Conservation (phyloP, 2,888 invertebrate genomes). For the Himalopsyche tibetana region DNA sequence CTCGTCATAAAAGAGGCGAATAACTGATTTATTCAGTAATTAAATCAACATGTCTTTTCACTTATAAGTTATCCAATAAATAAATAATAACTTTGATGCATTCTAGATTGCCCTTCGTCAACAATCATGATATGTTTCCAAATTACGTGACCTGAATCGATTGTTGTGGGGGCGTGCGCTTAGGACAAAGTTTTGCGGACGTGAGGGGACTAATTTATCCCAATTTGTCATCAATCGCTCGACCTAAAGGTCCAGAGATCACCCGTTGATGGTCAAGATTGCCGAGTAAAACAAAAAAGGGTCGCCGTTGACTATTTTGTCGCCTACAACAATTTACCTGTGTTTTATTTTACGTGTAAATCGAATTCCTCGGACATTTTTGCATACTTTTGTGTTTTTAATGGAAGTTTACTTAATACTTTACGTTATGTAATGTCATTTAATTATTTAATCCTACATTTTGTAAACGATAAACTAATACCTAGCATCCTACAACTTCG, state of each 20-base stretch:
- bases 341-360: not conserved
- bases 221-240: conserved; percentile 28
- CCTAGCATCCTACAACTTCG: too few relatives aligned
- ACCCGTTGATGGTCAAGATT: conserved; percentile 26
- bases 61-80: not conserved
- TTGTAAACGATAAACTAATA: too few relatives aligned
- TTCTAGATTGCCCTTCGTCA: conserved; percentile 16
- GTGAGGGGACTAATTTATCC: conserved; percentile 31
- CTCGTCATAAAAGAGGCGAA: too few relatives aligned
- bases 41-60: too few relatives aligned
- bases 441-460: too few relatives aligned
- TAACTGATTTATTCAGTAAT: too few relatives aligned
- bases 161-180: not conserved
- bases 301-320: not conserved
- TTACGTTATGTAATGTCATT: too few relatives aligned
- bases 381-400: too few relatives aligned
- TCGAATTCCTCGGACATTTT: too few relatives aligned
- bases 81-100: conserved; percentile 17
- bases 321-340: conserved; percentile 5
- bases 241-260: conserved; percentile 27
- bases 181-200: conserved; percentile 16
- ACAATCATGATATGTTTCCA: conserved; percentile 29
- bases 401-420: too few relatives aligned
- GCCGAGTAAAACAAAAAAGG: conserved; percentile 20
- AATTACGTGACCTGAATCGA: conserved; percentile 12